Percentiles rank a stretch among this genome's conserved stretches.
These are phyloP conservation scores for Elegia similella DNA, from an alignment of 2,888 invertebrate species.

Conservation along the genomic window DNA sequence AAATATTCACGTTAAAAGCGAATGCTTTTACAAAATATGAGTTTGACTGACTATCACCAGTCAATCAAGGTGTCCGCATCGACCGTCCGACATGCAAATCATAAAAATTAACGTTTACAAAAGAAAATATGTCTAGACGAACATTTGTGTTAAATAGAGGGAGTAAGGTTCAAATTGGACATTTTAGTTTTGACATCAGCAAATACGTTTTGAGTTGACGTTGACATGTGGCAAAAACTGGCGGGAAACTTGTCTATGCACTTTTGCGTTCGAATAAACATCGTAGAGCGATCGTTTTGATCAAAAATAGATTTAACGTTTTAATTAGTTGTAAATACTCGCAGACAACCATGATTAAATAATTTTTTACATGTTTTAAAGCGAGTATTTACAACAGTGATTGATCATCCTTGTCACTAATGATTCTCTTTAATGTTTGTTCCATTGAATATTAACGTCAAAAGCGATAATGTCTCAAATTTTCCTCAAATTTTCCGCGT, in stretches of 20 bases:
- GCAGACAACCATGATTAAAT: background rate
- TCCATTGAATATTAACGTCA: constrained; percentile 14
- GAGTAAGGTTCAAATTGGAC: constrained; percentile 37
- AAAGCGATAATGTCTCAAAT: constrained; percentile 9
- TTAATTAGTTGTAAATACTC: background rate
- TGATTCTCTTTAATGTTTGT: constrained; percentile 13
- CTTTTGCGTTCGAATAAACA: constrained; percentile 52
- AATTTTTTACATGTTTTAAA: constrained; percentile 3
- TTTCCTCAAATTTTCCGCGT: constrained; percentile 18
- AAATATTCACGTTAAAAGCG: constrained; percentile 70
- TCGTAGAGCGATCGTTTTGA: constrained; percentile 21
- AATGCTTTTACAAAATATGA: constrained; percentile 64
- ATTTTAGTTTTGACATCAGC: constrained; percentile 42
- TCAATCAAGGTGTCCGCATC: constrained; percentile 65
- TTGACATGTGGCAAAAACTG: constrained; percentile 51
- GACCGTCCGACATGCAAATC: constrained; percentile 38
- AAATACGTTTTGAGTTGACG: constrained; percentile 33
- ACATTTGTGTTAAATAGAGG: constrained; percentile 22
- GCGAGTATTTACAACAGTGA: constrained; percentile 11
- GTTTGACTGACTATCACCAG: constrained; percentile 69
- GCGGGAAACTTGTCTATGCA: constrained; percentile 67
- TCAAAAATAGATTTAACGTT: constrained; percentile 13
- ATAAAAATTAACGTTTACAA: constrained; percentile 32
- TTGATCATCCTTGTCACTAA: constrained; percentile 12
- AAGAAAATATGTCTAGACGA: constrained; percentile 18